Evolutionary conservation across 2,888 invertebrate genomes (phyloP), one percentile per base, ranked within the genome.

Genomic region (Athetis lepigone): DNA sequence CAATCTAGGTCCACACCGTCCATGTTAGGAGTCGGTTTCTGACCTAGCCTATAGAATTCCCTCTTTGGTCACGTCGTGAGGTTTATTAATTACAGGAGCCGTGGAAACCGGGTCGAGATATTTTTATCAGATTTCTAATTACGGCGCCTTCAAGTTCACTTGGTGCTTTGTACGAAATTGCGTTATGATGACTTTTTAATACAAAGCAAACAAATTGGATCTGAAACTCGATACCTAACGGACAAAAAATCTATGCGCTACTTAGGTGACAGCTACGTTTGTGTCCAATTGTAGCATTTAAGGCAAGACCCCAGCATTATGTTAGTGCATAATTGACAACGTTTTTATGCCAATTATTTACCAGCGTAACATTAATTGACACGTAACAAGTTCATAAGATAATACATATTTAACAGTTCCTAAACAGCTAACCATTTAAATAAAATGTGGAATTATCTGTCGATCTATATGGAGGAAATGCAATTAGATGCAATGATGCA

Each of bases 401-500:
- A 87, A 89, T 88, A 88, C 90, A 90, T 89, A 91, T 90, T 87
- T 71, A 89, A 83, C 82, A 85, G 86, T 78, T 70, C 75, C 77
- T 79, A 77, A 69, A 70, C 61, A 62, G 40, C 59, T 64, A 57
- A 65, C 56, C 70, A 70, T 73, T 81, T 71, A 73, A 79, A 82
- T 78, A 71, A 78, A 75, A 66, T 73, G 74, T 73, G 5, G 67
- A 65, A 67, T 60, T 87, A 89, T 85, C 84, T 79, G 75, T 76
- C 75, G 83, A 81, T 78, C 80, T 75, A 78, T 83, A 88, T 89
- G 88, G 87, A 91, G 93, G 92, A 92, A 93, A 91, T 91, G 90
- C 89, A 92, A 92, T 93, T 91, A 94, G 90, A 93, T 89, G 87
- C 89, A 94, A 93, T 93, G 94, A 92, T 92, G 92, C 94, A 88